Base-by-base conservation (phyloP, 2,888 invertebrate species). In the Nemurella pictetii region DNA sequence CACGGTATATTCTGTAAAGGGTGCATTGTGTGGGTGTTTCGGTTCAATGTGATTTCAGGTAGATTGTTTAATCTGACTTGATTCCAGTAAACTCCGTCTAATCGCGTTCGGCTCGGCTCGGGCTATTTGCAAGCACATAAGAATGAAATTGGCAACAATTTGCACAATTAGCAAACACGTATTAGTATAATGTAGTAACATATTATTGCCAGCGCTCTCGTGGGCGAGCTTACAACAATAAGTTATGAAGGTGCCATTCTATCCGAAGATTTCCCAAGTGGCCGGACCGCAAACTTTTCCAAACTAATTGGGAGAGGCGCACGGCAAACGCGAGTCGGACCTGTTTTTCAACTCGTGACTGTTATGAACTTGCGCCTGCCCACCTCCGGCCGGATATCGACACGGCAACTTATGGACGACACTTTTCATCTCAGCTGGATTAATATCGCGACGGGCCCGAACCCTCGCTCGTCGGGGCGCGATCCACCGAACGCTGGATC, bases 191-290 rank as follows among this genome's bases (percentile, higher is more conserved):
- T 55, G 55, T 55, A n/a, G n/a, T n/a, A 55, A 55, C 55, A 55
- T 55, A 55, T 55, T 55, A 55, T 55, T 55, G 55, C 55, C 9
- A 20, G 9, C 15, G 20, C 20, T 12, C 55, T 55, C 55, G 55
- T 20, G 55, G 55, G 55, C 55, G 20, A 55, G 55, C 55, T 55
- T 55, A 55, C 1, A 78, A 78, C 78, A 78, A 78, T 78, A 78
- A 55, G 55, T 55, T 55, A 55, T 55, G 55, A 55, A 55, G 55
- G 55, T 55, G 55, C 75, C 75, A 27, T 75, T 28, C 26, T 28
- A n/a, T 36, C 55, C 55, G 74, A 85, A 85, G 85, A 85, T 85
- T 85, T 85, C 85, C 85, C 85, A 25, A 81, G 84, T 75, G 85
- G 84, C 84, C 72, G 28, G 55, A 32, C 83, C 55, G 25, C 80